These are phyloP conservation scores for Sitta europaea DNA, from an alignment of 2,113 vertebrate species.

Conservation along the genomic window DNA sequence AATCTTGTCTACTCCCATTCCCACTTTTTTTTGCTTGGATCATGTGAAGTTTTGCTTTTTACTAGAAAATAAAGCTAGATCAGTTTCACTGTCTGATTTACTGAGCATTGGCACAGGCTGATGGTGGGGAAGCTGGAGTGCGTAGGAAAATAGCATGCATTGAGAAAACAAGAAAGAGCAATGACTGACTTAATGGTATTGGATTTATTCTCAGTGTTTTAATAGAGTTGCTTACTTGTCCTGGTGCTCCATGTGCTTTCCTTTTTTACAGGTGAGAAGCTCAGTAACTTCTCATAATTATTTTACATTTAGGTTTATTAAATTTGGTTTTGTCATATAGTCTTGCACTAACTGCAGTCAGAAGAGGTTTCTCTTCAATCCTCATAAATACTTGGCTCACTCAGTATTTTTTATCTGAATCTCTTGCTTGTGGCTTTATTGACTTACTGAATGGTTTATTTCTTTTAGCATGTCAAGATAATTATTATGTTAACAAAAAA, in stretches of 20 bases:
- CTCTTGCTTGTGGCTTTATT: neutral
- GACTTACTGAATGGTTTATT: neutral
- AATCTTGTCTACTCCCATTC: neutral
- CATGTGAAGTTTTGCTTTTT: neutral
- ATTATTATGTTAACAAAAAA: neutral
- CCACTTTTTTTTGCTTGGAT: neutral
- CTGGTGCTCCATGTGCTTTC: neutral
- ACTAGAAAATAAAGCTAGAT: neutral
- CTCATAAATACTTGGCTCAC: neutral
- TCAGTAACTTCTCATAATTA: neutral
- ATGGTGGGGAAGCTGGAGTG: neutral
- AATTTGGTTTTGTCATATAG: neutral
- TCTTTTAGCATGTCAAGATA: neutral
- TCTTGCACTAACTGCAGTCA: neutral
- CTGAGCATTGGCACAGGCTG: neutral
- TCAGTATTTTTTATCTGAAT: neutral
- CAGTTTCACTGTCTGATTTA: neutral
- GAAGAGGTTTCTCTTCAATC: neutral
- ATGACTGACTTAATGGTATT: neutral
- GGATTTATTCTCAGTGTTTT: neutral
- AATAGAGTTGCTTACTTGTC: neutral
- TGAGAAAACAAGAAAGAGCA: neutral
- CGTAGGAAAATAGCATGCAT: neutral
- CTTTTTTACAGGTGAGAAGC: neutral
- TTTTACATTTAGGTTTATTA: neutral